Base-by-base conservation (phyloP, 2,888 invertebrate genomes). In the Troglohyphantes excavatus region DNA sequence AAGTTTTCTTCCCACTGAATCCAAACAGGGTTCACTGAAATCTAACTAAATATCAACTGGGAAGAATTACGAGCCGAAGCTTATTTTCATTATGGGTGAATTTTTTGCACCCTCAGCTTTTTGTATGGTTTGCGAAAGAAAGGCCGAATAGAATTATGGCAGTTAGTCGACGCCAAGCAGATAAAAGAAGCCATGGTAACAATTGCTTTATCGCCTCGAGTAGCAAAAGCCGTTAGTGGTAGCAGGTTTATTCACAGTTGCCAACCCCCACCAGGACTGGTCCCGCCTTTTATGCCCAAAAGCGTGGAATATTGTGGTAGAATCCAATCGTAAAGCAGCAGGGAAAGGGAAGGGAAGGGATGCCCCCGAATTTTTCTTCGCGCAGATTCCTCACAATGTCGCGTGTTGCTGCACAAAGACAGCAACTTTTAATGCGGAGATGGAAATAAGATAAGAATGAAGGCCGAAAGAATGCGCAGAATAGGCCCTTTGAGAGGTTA, bases 151-250 rank as follows among this genome's bases (percentile, higher is more conserved):
- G 87, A 87, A 87, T 88, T 88, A 88, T 73, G 88, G 75, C 88
- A 82, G 88, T 88, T 88, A 88, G 88, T 75, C 73, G 79, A 53
- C 75, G 75, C 61, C 75, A 59, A 73, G 72, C 70, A 87, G 79
- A 79, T 79, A 73, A 87, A 87, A 75, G 81, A 75, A 73, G 81
- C 65, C 53, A 19, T 67, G 72, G 61, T 75, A 88, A 88, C 88
- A 88, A 88, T 88, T 79, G 87, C 79, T 87, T 87, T 87, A 87
- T 87, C 82, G 88, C 81, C 82, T 82, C 75, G 75, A 88, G 88
- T 82, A 88, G 81, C 81, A 70, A 88, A 87, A 61, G 88, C 88
- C 88, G 88, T 88, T 88, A 88, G 88, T 81, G 88, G 88, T 88
- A 75, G 81, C 85, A 68, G 85, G 76, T 85, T 61, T 78, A 86